phyloP scores from a whole-genome alignment of 2,113 vertebrate genomes.

The Lates calcarifer region DNA sequence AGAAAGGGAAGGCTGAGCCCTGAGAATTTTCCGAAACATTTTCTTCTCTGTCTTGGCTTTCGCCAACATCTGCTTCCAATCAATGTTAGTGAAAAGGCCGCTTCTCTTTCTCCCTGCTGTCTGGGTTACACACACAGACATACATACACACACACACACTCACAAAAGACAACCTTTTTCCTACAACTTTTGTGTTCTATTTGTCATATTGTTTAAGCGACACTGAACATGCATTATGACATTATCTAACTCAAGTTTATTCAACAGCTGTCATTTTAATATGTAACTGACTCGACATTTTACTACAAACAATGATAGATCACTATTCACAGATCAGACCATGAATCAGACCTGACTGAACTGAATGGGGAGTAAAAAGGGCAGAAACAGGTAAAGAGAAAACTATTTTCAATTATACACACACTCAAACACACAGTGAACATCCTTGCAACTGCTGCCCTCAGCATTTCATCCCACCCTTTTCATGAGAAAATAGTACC shows the following conservation, averaged over 20 bases:
- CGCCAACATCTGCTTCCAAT: constrained; percentile 90
- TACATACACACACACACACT: constrained; percentile 34
- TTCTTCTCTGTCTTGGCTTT: constrained; percentile 78
- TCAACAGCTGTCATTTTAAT: neutral
- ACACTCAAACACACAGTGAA: constrained; percentile 8
- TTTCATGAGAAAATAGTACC: constrained; percentile 57
- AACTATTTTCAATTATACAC: constrained; percentile 15
- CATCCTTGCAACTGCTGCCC: constrained; percentile 45
- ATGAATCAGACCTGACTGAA: constrained; percentile 23
- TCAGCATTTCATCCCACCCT: constrained; percentile 46
- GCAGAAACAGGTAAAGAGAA: neutral
- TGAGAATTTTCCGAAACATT: constrained; percentile 88
- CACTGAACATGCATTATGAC: constrained; percentile 1
- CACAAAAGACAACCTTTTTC: constrained; percentile 12
- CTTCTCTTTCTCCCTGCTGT: constrained; percentile 72
- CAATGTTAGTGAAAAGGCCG: constrained; percentile 77
- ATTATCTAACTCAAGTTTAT: neutral
- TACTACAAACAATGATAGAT: neutral
- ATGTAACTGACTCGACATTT: neutral
- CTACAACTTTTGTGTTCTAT: constrained; percentile 30
- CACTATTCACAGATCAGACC: constrained; percentile 10
- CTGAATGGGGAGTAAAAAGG: neutral
- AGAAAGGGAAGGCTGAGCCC: constrained; percentile 84
- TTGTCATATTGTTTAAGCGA: neutral
- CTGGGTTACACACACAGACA: constrained; percentile 53